Percentiles rank a stretch among this genome's conserved stretches.
Evolutionary conservation across 2,113 vertebrate genomes (phyloP).

Genomic region (Phaethon lepturus): DNA sequence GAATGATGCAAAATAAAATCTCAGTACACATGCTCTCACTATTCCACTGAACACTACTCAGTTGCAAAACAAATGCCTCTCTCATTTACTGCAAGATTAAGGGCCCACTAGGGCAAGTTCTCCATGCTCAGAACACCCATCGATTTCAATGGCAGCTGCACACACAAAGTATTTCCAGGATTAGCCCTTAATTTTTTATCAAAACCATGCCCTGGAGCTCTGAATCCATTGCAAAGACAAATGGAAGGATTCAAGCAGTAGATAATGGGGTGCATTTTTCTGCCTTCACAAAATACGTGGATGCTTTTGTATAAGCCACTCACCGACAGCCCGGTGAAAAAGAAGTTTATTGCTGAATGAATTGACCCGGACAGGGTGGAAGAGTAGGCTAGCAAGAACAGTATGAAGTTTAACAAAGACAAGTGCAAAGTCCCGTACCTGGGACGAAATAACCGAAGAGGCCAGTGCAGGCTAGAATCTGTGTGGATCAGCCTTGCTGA

Average conservation of each 20-base stretch:
- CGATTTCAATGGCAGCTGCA: background rate
- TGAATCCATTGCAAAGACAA: conserved; percentile 9
- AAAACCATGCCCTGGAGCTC: conserved; percentile 13
- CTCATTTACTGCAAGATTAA: conserved; percentile 39
- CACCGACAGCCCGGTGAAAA: background rate
- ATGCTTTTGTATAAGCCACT: background rate
- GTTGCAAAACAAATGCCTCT: conserved; percentile 31
- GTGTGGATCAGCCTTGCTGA: background rate
- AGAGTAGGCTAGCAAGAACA: background rate
- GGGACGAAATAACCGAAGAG: background rate
- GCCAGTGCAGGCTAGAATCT: too few species aligned
- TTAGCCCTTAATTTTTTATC: conserved; percentile 56
- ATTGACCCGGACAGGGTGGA: background rate
- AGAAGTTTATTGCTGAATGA: background rate
- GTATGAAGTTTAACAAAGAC: background rate
- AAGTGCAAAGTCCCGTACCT: background rate
- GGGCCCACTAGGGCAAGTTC: background rate
- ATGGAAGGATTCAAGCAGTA: background rate
- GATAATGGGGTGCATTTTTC: conserved; percentile 8
- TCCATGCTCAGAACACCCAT: background rate
- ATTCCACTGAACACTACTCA: background rate
- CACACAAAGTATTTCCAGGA: conserved; percentile 1
- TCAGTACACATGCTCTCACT: background rate
- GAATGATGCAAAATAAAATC: conserved; percentile 40
- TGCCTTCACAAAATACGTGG: background rate